Evolutionary conservation across 1,140 invertebrate genomes (phyloP).

Genomic region (Sinella curviseta): DNA sequence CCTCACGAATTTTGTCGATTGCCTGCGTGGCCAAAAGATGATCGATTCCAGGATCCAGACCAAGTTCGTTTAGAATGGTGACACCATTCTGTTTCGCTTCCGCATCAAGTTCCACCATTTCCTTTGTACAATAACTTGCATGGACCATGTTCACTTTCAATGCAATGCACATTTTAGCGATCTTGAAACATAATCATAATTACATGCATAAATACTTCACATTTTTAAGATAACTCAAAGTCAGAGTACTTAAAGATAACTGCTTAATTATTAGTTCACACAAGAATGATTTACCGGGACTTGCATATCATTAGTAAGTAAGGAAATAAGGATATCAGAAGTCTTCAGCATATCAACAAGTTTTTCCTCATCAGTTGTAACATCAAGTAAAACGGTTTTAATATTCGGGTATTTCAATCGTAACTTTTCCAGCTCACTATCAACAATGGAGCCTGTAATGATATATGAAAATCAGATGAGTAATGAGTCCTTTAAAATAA

Average conservation of each 20-base stretch:
- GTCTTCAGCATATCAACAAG: conserved; percentile 60
- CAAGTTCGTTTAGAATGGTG: conserved; percentile 68
- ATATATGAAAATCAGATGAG: too few species aligned
- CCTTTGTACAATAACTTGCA: conserved; percentile 63
- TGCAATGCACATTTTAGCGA: conserved; percentile 64
- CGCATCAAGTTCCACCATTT: conserved; percentile 60
- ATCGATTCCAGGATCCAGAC: conserved; percentile 70
- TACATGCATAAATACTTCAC: neutral
- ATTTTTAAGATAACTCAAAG: neutral
- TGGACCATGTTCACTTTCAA: conserved; percentile 66
- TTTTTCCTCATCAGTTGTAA: conserved; percentile 59
- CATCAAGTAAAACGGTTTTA: conserved; percentile 60
- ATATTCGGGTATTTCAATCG: conserved; percentile 56
- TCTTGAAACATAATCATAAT: conserved; percentile 32
- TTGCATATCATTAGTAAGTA: conserved; percentile 65
- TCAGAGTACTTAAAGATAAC: neutral
- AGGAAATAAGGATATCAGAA: conserved; percentile 63
- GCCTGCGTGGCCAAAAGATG: conserved; percentile 69
- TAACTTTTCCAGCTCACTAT: conserved; percentile 59
- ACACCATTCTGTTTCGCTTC: conserved; percentile 62
- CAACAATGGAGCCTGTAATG: conserved; percentile 57
- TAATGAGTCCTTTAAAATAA: too few species aligned
- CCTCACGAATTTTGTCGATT: conserved; percentile 63
- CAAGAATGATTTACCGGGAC: conserved; percentile 49
- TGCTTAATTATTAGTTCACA: neutral